These are phyloP conservation scores for Hemiprocne comata DNA, from an alignment of 2,113 vertebrate species.

Conservation along the genomic window DNA sequence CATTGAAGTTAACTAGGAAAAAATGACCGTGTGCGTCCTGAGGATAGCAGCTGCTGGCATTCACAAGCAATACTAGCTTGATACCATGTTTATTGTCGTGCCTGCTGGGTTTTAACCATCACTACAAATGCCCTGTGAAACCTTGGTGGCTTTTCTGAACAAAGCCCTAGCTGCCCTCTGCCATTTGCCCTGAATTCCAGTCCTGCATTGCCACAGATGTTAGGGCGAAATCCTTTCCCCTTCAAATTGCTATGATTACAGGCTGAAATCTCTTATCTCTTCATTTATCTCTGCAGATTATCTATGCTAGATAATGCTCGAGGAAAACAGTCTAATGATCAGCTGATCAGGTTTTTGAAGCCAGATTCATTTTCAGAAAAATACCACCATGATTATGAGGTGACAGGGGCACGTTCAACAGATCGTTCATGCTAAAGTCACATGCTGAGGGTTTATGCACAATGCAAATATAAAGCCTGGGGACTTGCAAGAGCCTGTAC, in stretches of 20 bases:
- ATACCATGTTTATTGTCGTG: background rate
- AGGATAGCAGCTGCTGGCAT: background rate
- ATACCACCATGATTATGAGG: background rate
- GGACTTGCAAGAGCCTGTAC: background rate
- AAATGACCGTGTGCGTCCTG: background rate
- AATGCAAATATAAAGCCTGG: background rate
- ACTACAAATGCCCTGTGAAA: background rate
- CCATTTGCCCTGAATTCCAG: background rate
- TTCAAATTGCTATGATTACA: background rate
- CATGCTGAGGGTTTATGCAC: background rate
- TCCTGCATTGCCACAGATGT: background rate
- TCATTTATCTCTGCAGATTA: background rate
- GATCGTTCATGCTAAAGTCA: background rate
- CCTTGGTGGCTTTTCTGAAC: background rate
- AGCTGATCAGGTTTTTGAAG: background rate
- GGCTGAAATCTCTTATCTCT: background rate
- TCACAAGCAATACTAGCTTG: background rate
- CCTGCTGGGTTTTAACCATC: background rate
- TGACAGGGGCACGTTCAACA: background rate
- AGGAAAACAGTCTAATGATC: conserved; percentile 9
- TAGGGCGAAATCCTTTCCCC: background rate
- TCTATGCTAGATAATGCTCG: background rate
- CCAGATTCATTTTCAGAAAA: background rate
- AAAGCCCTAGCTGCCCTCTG: background rate
- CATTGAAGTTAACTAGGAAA: background rate